Conservation (phyloP, 2,888 invertebrate genomes). For the Anoncus sp. region DNA sequence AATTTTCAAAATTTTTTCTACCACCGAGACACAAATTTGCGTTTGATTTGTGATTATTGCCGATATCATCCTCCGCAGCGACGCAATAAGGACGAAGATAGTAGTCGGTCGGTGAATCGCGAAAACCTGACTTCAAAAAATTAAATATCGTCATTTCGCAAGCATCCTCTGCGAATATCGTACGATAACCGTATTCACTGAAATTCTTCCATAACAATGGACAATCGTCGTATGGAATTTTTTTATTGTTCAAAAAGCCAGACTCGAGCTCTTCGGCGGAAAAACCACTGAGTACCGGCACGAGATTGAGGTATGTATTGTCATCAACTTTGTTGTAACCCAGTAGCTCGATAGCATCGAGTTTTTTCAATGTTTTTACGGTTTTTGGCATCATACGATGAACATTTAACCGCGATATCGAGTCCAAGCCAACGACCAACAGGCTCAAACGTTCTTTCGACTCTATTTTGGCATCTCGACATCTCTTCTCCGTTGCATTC, state of each 20-base stretch:
- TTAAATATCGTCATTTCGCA: conserved; percentile 92
- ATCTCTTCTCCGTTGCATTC: conserved; percentile 73
- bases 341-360: conserved; percentile 90
- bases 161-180: conserved; percentile 93
- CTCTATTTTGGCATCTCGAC: conserved; percentile 46
- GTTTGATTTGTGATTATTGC: conserved; percentile 87
- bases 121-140: conserved; percentile 91
- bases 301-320: conserved; percentile 96
- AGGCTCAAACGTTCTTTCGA: conserved; percentile 86
- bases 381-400: conserved; percentile 93
- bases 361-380: conserved; percentile 85
- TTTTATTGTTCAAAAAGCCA: conserved; percentile 86
- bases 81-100: conserved; percentile 91
- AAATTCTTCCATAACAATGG: conserved; percentile 94
- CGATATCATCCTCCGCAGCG: conserved; percentile 88
- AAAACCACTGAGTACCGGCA: conserved; percentile 91
- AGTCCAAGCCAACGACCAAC: conserved; percentile 93
- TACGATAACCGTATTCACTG: conserved; percentile 89
- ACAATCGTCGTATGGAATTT: conserved; percentile 90
- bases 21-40: conserved; percentile 89
- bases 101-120: conserved; percentile 92
- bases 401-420: conserved; percentile 93
- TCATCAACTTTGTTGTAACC: conserved; percentile 98
- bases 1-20: conserved; percentile 88
- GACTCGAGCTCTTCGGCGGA: conserved; percentile 87